Percentiles rank a stretch among this genome's conserved stretches.
Evolutionary conservation across 2,888 invertebrate genomes (phyloP).

Genomic region (Thera obeliscata): DNA sequence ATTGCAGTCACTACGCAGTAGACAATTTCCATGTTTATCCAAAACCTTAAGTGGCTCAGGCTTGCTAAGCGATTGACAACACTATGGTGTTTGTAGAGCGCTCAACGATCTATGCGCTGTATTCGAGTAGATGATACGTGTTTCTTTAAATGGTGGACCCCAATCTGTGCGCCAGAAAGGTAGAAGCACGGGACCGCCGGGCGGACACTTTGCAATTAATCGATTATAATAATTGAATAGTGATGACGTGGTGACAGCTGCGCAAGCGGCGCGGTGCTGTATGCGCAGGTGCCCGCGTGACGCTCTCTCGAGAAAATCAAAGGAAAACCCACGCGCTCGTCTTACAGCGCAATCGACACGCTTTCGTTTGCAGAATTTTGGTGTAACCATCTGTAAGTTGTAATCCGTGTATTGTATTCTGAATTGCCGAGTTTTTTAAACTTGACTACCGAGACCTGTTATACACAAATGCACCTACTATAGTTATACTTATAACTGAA

Average conservation of each 20-base stretch:
- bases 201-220: slow-evolving; percentile 73
- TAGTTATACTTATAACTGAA: not conserved
- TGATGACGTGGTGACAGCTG: slow-evolving; percentile 77
- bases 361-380: slow-evolving; percentile 67
- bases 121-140: slow-evolving; percentile 28
- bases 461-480: not conserved
- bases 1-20: slow-evolving; percentile 32
- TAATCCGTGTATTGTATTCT: not conserved
- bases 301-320: slow-evolving; percentile 73
- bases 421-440: not conserved
- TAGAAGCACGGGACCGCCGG: slow-evolving; percentile 51
- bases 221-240: slow-evolving; percentile 75
- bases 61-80: slow-evolving; percentile 50
- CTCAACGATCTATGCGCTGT: slow-evolving; percentile 52
- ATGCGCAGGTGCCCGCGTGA: slow-evolving; percentile 70
- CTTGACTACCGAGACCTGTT: not conserved
- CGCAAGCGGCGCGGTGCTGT: slow-evolving; percentile 67
- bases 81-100: slow-evolving; percentile 47
- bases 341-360: slow-evolving; percentile 56
- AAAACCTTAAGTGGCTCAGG: slow-evolving; percentile 53
- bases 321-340: slow-evolving; percentile 69
- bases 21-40: slow-evolving; percentile 47
- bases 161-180: slow-evolving; percentile 56
- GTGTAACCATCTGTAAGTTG: slow-evolving; percentile 61
- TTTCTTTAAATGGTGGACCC: slow-evolving; percentile 38